phyloP scores from a whole-genome alignment of 2,113 vertebrate species.

The Passer montanus region DNA sequence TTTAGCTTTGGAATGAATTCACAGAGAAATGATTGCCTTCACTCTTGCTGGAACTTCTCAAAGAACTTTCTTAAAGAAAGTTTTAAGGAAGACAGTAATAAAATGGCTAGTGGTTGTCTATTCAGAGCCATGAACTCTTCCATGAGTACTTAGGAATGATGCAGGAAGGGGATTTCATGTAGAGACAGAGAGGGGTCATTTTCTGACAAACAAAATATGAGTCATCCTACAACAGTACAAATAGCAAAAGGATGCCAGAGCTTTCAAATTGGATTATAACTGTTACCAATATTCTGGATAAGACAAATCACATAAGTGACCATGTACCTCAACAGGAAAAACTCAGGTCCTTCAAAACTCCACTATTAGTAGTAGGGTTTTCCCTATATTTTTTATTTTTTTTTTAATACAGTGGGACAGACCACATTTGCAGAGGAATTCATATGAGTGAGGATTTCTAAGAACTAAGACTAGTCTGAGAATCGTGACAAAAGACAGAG shows the following conservation, averaged over 20 bases:
- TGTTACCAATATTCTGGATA: background rate
- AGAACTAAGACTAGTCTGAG: background rate
- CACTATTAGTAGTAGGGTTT: background rate
- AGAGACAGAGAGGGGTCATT: background rate
- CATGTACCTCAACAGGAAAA: background rate
- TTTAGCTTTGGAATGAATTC: slow-evolving; percentile 30
- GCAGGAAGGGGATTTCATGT: background rate
- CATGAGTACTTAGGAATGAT: background rate
- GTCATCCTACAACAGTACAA: background rate
- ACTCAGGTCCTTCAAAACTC: background rate
- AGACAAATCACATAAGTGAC: background rate
- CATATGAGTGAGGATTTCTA: background rate
- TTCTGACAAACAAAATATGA: background rate
- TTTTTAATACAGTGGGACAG: background rate
- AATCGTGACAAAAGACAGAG: background rate
- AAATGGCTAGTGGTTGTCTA: background rate
- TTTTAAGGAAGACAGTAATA: background rate
- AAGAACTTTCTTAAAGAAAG: background rate
- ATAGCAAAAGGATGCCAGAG: background rate
- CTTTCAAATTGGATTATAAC: background rate
- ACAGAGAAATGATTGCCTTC: background rate
- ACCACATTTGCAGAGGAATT: background rate
- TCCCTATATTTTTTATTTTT: background rate
- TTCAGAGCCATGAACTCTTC: background rate
- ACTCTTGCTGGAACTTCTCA: background rate